A percentile compares a stretch with the other conserved stretches of the same genome.
These are phyloP conservation scores for Drosophila putrida DNA, from an alignment of 2,888 invertebrate species.

Conservation along the genomic window DNA sequence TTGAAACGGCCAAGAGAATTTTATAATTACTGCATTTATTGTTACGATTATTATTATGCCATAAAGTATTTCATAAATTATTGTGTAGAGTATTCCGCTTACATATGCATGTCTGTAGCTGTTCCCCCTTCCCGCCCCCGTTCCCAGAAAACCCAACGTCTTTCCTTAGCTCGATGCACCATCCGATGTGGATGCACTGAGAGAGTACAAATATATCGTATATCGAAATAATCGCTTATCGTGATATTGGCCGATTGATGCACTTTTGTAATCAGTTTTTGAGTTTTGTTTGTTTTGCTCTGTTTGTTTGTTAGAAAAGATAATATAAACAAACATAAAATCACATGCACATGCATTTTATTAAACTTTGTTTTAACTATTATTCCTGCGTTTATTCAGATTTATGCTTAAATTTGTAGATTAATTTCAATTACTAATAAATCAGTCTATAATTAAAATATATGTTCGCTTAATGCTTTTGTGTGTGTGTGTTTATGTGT, in stretches of 20 bases:
- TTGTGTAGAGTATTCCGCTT: conserved; percentile 57
- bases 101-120: conserved; percentile 36
- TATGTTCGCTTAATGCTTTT: conserved; percentile 79
- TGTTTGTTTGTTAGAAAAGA: conserved; percentile 32
- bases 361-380: conserved; percentile 62
- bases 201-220: conserved; percentile 38
- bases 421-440: conserved; percentile 85
- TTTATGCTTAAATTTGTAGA: conserved; percentile 80
- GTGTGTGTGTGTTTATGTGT: conserved; percentile 49
- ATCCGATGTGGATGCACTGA: conserved; percentile 29
- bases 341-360: conserved; percentile 46
- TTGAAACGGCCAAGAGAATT: not conserved
- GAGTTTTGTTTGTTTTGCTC: conserved; percentile 18
- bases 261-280: conserved; percentile 19
- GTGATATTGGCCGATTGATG: conserved; percentile 40
- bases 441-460: conserved; percentile 86
- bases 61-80: conserved; percentile 68
- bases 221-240: conserved; percentile 27
- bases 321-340: conserved; percentile 45
- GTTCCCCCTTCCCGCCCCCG: conserved; percentile 3
- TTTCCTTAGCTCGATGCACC: conserved; percentile 15
- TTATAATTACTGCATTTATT: conserved; percentile 59
- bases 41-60: conserved; percentile 56
- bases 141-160: conserved; percentile 6
- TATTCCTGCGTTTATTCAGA: conserved; percentile 79